Base-by-base conservation (phyloP, 1,140 invertebrate species). In the Drosophila bifasciata region DNA sequence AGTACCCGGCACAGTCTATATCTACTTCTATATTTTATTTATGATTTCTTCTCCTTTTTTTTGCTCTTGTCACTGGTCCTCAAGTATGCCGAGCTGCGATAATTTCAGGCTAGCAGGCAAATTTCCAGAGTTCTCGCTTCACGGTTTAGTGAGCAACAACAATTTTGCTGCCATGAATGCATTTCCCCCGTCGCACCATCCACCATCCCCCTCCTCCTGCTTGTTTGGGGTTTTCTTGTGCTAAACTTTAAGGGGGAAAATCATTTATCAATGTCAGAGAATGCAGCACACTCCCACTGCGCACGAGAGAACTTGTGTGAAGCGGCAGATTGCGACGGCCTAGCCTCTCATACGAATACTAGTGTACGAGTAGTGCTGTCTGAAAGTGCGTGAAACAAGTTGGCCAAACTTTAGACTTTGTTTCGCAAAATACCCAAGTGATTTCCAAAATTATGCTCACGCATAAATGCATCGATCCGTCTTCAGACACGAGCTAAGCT, bases 211-310 rank as follows among this genome's bases (percentile, higher is more conserved):
- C 11, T 5, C 17, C 15, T 36, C 46, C 45, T 36, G 23, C 25
- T 25, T 73, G 58, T 66, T 77, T 86, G 74, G 58, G 74, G 48
- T 57, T 83, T 83, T 78, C 83, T 88, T 83, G 41, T 60, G 69
- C 78, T 66, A 67, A 88, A 88, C 78, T 88, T 86, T 53, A 32
- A 7, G 19, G 62, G 39, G 62, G 41, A 67, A 79, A 89, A 89
- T 88, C 84, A 88, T 88, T 88, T 88, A 88, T 88, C 83, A 88
- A 88, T 88, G 83, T 88, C 83, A 88, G 70, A 56, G 78, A 88
- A 83, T 88, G 74, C 49, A 69, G 66, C 67, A 68, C 62, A 68
- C 68, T 74, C 85, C 77, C 79, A 83, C 71, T 86, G 78, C 85
- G 83, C 84, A 86, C 76, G 76, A 85, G 76, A 83, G 70, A 40